Evolutionary conservation across 2,113 vertebrate genomes (phyloP), one percentile per base, ranked within the genome.

Genomic region (Uria lomvia): DNA sequence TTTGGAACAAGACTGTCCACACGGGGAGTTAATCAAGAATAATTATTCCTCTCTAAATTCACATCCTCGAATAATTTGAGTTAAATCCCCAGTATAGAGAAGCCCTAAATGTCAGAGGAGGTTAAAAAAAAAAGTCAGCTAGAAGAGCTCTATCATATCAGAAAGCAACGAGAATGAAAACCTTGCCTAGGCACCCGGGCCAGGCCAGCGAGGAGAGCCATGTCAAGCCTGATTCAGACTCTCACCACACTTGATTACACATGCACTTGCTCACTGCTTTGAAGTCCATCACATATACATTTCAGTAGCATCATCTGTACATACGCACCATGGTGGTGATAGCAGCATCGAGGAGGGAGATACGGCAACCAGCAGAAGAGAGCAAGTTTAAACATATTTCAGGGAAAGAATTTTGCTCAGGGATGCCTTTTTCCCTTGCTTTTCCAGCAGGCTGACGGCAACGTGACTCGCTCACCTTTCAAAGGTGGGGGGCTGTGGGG

Each of bases 1-100:
- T 97, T 97, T 88, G 87, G 85, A 95, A 73, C 45, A 86, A 45
- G 77, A 30, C 30, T 75, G 68, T 96, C 88, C 85, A 95, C 81
- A 40, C 17, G 38, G 93, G 92, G 78, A 93, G 92, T 76, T 97
- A 93, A 94, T 94, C 77, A 93, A 62, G 87, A 96, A 96, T 96
- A 94, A 96, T 96, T 96, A 94, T 96, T 91, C 71, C 58, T 88
- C 74, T 96, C 93, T 96, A 94, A 96, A 96, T 93, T 92, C 88
- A 94, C 93, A 86, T 94, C 81, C 87, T 95, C 90, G 0, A 94
- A 95, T 71, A 96, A 92, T 95, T 96, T 93, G 91, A 95, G 76
- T 93, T 90, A 86, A 96, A 95, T 95, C 81, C 88, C 93, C 91
- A 75, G 65, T 77, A 96, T 76, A 88, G 87, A 75, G 15, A 23